These are phyloP conservation scores for Irena cyanogastra DNA, from an alignment of 2,113 vertebrate species.

Conservation along the genomic window DNA sequence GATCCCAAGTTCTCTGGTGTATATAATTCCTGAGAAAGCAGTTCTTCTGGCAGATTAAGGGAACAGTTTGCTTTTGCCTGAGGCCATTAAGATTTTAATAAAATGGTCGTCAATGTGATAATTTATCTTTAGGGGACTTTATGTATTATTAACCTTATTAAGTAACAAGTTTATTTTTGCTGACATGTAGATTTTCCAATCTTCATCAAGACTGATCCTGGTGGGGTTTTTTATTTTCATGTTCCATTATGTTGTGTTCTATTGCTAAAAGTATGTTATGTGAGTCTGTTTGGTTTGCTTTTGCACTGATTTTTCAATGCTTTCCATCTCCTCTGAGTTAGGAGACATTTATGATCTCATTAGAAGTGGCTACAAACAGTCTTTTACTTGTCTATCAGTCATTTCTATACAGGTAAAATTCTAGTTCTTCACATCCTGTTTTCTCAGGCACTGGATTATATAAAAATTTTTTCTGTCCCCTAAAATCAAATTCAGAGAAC, in stretches of 20 bases:
- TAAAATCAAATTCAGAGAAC: slow-evolving; percentile 41
- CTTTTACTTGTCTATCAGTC: background rate
- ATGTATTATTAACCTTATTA: slow-evolving; percentile 75
- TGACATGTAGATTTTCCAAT: slow-evolving; percentile 63
- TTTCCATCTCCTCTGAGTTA: slow-evolving; percentile 51
- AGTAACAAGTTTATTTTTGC: slow-evolving; percentile 70
- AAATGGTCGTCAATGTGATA: slow-evolving; percentile 72
- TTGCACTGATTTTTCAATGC: slow-evolving; percentile 45
- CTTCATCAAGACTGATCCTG: slow-evolving; percentile 14
- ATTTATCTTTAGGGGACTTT: slow-evolving; percentile 69
- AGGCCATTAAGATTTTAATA: slow-evolving; percentile 77
- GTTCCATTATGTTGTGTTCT: slow-evolving; percentile 37
- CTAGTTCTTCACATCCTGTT: background rate
- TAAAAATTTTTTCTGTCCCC: background rate
- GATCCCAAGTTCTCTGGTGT: slow-evolving; percentile 52
- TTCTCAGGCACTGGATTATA: background rate
- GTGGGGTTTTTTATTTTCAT: background rate
- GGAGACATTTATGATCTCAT: slow-evolving; percentile 44
- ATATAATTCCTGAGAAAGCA: slow-evolving; percentile 66
- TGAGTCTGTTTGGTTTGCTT: slow-evolving; percentile 58
- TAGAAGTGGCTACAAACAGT: background rate
- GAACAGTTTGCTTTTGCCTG: slow-evolving; percentile 77
- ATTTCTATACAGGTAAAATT: background rate
- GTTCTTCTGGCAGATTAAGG: slow-evolving; percentile 72
- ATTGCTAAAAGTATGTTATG: slow-evolving; percentile 47